phyloP scores from a whole-genome alignment of 2,113 vertebrate species.

The Mesocricetus auratus region DNA sequence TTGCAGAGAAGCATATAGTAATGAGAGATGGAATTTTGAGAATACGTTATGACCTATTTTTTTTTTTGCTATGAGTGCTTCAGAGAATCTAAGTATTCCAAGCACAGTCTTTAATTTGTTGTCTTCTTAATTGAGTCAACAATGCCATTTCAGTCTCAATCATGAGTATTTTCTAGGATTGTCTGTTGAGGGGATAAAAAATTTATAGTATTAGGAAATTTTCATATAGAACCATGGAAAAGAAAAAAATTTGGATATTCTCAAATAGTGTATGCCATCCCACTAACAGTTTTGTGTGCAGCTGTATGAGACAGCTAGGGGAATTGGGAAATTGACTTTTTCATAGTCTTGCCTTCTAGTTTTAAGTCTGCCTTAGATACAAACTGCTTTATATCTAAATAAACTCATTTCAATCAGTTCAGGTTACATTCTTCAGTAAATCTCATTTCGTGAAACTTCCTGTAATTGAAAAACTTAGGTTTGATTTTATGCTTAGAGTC shows the following conservation, averaged over 20 bases:
- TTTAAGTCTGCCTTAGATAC: background rate
- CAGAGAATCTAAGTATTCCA: background rate
- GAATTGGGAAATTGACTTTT: background rate
- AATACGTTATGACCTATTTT: background rate
- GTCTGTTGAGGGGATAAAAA: background rate
- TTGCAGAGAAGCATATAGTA: background rate
- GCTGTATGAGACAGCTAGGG: background rate
- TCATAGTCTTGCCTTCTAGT: background rate
- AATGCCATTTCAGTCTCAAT: background rate
- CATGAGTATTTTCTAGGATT: background rate
- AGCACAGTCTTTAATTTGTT: background rate
- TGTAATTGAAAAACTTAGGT: background rate
- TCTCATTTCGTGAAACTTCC: background rate
- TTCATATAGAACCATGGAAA: background rate
- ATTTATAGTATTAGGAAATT: background rate
- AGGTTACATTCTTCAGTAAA: background rate
- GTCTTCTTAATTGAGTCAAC: background rate
- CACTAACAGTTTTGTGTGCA: background rate
- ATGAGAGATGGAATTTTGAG: background rate
- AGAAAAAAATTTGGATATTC: background rate
- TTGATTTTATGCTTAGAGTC: background rate
- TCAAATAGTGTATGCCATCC: background rate
- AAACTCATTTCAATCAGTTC: conserved; percentile 7
- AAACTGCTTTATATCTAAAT: background rate
- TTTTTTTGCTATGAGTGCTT: background rate